Conservation (phyloP, 1,140 invertebrate species). For the Subanguina moxae region DNA sequence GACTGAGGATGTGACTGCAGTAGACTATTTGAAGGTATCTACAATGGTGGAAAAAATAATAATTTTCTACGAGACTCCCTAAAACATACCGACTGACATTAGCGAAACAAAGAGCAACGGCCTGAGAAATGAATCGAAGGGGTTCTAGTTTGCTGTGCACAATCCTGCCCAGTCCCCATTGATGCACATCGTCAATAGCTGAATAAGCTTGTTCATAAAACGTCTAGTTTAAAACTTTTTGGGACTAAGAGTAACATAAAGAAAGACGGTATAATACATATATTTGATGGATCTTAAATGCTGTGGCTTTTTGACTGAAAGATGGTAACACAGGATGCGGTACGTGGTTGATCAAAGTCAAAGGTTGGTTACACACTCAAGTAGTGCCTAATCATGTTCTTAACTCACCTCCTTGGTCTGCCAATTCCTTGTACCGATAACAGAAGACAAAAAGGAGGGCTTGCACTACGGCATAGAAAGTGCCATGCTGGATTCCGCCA, state of each 20-base stretch:
- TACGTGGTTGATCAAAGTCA: background rate
- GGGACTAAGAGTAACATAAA: too few relatives aligned
- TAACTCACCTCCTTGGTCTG: conserved; percentile 28
- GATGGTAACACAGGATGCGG: background rate
- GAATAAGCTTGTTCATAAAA: conserved; percentile 5
- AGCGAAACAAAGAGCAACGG: conserved; percentile 41
- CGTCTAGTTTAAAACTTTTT: too few relatives aligned
- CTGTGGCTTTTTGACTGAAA: too few relatives aligned
- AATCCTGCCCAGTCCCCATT: conserved; percentile 35
- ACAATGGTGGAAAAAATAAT: background rate
- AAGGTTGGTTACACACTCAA: background rate
- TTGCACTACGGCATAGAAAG: conserved; percentile 43
- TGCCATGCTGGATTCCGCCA: conserved; percentile 37
- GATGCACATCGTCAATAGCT: conserved; percentile 33
- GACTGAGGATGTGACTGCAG: conserved; percentile 1
- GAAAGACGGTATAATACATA: too few relatives aligned
- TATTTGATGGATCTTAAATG: too few relatives aligned
- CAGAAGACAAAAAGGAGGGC: conserved; percentile 42
- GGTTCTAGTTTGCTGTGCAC: conserved; percentile 46
- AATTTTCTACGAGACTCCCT: background rate
- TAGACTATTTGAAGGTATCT: conserved; percentile 21
- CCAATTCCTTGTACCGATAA: conserved; percentile 43
- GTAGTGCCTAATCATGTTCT: background rate
- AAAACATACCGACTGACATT: conserved; percentile 32
- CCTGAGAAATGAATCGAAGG: conserved; percentile 34